These are phyloP conservation scores for Peromyscus melanophrys DNA, from an alignment of 2,797 vertebrate species.

Conservation along the genomic window DNA sequence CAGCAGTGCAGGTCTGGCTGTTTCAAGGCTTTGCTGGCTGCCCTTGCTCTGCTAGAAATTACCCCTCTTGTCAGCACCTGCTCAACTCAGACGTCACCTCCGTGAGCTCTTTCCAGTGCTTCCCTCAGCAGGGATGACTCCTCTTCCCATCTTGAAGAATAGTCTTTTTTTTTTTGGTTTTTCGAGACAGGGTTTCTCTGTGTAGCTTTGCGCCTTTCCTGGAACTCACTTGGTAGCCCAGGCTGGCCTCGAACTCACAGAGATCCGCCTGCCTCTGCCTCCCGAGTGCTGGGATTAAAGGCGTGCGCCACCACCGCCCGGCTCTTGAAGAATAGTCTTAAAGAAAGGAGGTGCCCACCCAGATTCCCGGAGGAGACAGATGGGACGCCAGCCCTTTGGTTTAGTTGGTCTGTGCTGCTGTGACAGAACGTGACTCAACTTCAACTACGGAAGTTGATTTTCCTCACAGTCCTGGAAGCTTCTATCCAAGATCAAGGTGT, in stretches of 20 bases:
- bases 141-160: conserved; percentile 35
- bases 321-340: not conserved
- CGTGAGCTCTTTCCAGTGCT: not conserved
- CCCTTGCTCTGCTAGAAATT: not conserved
- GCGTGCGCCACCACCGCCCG: no score
- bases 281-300: no score
- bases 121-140: not conserved
- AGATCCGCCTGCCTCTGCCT: no score
- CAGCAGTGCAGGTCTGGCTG: not conserved
- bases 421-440: not conserved
- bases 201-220: no score
- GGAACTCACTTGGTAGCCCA: no score
- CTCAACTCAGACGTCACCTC: not conserved
- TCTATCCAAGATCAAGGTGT: not conserved
- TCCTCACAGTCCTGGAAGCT: not conserved
- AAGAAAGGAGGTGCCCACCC: conserved; percentile 22
- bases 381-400: not conserved
- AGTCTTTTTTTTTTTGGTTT: no score
- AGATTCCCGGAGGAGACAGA: not conserved
- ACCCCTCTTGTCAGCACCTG: not conserved
- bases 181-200: no score
- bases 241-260: no score
- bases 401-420: not conserved
- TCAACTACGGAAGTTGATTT: conserved; percentile 6
- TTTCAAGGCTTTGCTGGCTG: not conserved